A percentile compares a stretch with the other conserved stretches of the same genome.
These are phyloP conservation scores for Intellagama lesueurii DNA, from an alignment of 2,797 vertebrate species.

Conservation along the genomic window DNA sequence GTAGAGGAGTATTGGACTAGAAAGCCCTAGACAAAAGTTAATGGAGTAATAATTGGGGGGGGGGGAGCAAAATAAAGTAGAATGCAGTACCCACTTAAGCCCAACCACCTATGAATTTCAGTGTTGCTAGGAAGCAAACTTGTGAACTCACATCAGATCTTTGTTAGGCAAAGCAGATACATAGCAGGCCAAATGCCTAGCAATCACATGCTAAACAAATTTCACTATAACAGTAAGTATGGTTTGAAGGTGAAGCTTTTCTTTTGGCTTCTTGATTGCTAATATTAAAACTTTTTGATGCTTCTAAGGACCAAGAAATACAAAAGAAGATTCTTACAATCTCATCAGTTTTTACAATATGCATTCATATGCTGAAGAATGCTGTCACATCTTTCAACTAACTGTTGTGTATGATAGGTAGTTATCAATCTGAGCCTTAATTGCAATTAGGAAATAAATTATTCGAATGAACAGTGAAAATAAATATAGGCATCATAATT, in stretches of 20 bases:
- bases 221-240: neutral
- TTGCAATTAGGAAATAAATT: slow-evolving; percentile 41
- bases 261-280: slow-evolving; percentile 7
- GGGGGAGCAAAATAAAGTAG: neutral
- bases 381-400: rapidly evolving
- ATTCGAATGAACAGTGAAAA: neutral
- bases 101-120: neutral
- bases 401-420: neutral
- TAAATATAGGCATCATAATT: rapidly evolving
- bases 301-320: neutral
- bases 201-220: neutral
- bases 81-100: neutral
- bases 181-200: neutral
- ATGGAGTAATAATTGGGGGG: slow-evolving; percentile 18
- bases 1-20: neutral
- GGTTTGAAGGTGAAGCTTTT: neutral
- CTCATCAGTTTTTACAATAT: neutral
- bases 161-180: neutral
- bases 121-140: slow-evolving; percentile 23
- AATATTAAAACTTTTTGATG: neutral
- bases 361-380: neutral
- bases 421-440: slow-evolving; percentile 14
- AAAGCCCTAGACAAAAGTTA: slow-evolving; percentile 38
- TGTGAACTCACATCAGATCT: slow-evolving; percentile 43
- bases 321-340: neutral